These are phyloP conservation scores for Heterodera schachtii DNA, from an alignment of 1,140 invertebrate genomes.

Conservation along the genomic window DNA sequence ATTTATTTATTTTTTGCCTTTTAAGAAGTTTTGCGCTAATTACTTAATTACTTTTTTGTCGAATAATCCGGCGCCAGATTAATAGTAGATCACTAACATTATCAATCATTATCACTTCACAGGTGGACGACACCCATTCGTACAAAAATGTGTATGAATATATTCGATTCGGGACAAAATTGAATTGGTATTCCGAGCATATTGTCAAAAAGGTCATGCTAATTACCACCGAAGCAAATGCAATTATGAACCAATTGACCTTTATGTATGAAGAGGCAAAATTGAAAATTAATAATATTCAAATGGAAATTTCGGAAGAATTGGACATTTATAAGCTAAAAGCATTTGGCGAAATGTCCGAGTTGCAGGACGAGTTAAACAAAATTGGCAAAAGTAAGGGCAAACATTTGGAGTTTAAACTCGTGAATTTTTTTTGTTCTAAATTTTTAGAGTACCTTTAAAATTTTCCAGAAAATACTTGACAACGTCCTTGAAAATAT, in stretches of 20 bases:
- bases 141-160: background rate
- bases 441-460: no score
- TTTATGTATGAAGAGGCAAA: background rate
- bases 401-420: no score
- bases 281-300: background rate
- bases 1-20: no score
- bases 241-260: background rate
- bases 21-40: no score
- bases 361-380: background rate
- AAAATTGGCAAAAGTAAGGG: no score
- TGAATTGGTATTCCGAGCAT: background rate
- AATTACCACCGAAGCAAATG: background rate
- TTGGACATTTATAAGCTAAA: background rate
- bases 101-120: no score
- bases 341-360: background rate
- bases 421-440: no score
- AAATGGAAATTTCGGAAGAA: background rate
- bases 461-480: no score
- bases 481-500: no score
- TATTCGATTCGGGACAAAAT: background rate
- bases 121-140: background rate
- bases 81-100: no score
- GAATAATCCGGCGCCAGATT: no score
- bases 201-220: background rate
- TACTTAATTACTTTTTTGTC: no score